Base-by-base conservation (phyloP, 64 coral and sea anemone genomes). In the Astreopora myriophthalma region DNA sequence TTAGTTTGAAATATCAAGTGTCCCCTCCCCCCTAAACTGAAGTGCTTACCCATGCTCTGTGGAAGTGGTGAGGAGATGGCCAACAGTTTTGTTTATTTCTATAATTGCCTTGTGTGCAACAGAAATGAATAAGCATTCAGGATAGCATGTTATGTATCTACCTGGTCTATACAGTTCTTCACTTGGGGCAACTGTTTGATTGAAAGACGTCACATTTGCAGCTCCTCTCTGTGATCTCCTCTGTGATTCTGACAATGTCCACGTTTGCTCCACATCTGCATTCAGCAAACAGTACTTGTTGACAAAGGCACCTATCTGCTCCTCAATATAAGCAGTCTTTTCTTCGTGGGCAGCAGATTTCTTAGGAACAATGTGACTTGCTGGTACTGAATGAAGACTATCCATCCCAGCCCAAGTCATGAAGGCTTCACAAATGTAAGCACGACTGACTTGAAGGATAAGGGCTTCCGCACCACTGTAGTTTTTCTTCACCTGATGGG, bases 381-480 rank as follows among this genome's bases (percentile, higher is more conserved):
- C 3, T 51, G 76, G 76, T n/a, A 19, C 25, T 80, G n/a, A 25
- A 10, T 58, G 16, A 1, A 75, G 27, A 3, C 25, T 33, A 27
- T 58, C 52, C 52, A 80, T 52, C 14, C 76, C 42, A 7, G 76
- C 42, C 76, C 76, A 80, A 0, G n/a, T 1, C 76, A 80, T 55
- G 52, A 80, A 80, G 9, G 76, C 39, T 80, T 80, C 76, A 31
- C 76, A 80, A 27, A 80, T 49, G 24, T 46, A 30, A 3, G 76
- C 76, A 17, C 29, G n/a, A 3, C 39, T 80, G 16, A 80, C 76
- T 49, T 80, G n/a, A 11, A 52, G 22, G 11, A 80, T 12, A 24
- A 80, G 42, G 6, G n/a, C 76, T 42, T 25, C 76, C 8, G 76
- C 42, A 52, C n/a, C 76, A 26, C 11, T 42, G 22, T 52, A 80